Base-by-base conservation (phyloP, 2,888 invertebrate species). In the Vannuccia rotundouncinata region DNA sequence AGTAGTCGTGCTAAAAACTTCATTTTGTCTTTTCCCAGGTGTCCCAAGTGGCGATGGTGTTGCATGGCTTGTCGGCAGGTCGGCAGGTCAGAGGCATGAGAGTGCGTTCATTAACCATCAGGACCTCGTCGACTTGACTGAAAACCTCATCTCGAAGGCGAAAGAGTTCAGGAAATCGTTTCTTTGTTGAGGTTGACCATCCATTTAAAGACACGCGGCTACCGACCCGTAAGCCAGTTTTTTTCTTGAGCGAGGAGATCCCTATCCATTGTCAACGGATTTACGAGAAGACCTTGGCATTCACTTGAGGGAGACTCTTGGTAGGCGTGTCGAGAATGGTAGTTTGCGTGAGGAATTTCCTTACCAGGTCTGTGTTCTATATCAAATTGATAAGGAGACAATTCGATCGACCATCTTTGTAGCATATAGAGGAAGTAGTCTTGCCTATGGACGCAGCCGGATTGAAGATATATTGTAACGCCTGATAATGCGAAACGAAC, bases 351-450 rank as follows among this genome's bases (percentile, higher is more conserved):
- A n/a, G 75, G 75, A 22, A 75, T 75, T 25, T 10, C 30, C 5
- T 75, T 75, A 31, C 75, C 75, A 10, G 30, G 30, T 27, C 31
- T 27, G 29, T 75, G 75, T 31, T 75, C 25, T 2, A 75, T 5
- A 31, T 75, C 75, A 29, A 27, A 75, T 10, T 73, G 10, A 28
- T 75, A 29, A 2, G 75, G 27, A 31, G 75, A 75, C 5, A 75
- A 2, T 17, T 75, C 27, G n/a, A 75, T 31, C 2, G 75, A 75
- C 75, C 75, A 75, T 1, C 75, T 27, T 75, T 75, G 75, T n/a
- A 75, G 73, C 73, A 73, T 75, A 59, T 59, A 1, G 75, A 2
- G 25, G 29, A 29, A 75, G 75, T 75, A 27, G 29, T 22, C 28
- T 75, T 75, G 25, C 75, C 25, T n/a, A 75, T 22, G 2, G 75